phyloP scores from a whole-genome alignment of 2,113 vertebrate species.

The Nestor notabilis region DNA sequence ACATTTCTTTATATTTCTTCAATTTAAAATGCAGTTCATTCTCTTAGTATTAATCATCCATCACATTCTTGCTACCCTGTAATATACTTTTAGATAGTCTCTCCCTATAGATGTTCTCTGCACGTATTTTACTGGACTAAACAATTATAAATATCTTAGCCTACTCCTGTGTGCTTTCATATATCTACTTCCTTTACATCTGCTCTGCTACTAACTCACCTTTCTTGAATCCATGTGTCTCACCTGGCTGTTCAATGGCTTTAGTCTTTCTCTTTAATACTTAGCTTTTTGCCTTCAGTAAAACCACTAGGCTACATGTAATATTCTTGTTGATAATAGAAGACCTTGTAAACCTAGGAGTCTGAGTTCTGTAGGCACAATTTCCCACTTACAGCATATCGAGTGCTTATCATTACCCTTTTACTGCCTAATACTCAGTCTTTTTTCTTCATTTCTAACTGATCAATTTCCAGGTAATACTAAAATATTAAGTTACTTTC shows the following conservation, averaged over 20 bases:
- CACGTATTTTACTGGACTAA: not conserved
- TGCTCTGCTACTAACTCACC: not conserved
- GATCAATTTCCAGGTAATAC: not conserved
- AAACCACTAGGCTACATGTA: not conserved
- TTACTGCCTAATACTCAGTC: not conserved
- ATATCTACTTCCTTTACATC: not conserved
- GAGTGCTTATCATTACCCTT: not conserved
- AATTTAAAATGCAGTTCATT: not conserved
- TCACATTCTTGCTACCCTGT: not conserved
- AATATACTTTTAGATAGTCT: not conserved
- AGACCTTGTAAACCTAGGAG: not conserved
- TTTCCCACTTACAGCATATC: not conserved
- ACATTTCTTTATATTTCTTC: not conserved
- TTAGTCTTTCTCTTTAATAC: not conserved
- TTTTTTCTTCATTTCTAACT: not conserved
- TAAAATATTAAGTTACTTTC: not conserved
- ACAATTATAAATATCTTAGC: not conserved
- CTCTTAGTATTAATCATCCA: not conserved
- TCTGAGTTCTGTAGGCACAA: not conserved
- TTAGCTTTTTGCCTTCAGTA: not conserved
- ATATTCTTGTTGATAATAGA: not conserved
- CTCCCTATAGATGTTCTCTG: not conserved
- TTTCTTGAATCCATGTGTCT: not conserved
- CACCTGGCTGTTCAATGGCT: not conserved
- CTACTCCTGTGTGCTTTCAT: not conserved